These are phyloP conservation scores for Calypte anna DNA, from an alignment of 2,113 vertebrate species.

Conservation along the genomic window DNA sequence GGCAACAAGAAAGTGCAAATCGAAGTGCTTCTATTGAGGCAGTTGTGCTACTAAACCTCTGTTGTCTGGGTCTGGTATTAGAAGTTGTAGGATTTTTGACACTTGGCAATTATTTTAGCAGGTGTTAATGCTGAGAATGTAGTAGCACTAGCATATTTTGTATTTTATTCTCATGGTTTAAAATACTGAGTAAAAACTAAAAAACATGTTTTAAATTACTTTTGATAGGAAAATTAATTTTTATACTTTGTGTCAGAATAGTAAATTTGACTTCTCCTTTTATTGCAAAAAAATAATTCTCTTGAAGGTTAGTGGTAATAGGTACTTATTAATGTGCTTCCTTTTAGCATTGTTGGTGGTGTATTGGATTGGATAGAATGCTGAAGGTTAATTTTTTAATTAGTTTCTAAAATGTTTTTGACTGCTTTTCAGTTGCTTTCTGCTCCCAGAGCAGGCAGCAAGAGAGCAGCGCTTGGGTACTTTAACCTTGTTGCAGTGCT, in stretches of 20 bases:
- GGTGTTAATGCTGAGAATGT: neutral
- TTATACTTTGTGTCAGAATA: neutral
- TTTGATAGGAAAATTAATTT: neutral
- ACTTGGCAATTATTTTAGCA: neutral
- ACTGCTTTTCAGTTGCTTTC: neutral
- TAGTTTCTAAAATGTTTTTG: neutral
- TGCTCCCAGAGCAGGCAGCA: neutral
- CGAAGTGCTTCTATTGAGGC: neutral
- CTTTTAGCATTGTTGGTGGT: neutral
- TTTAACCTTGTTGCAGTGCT: neutral
- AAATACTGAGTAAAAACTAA: neutral
- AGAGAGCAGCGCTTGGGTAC: neutral
- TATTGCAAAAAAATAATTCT: neutral
- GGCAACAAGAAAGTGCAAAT: neutral
- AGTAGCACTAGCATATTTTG: neutral
- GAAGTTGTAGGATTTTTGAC: neutral
- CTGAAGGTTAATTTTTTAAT: neutral
- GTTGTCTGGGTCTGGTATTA: rapidly evolving
- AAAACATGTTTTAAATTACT: neutral
- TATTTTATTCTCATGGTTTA: neutral
- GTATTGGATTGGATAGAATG: neutral
- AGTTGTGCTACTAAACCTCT: neutral
- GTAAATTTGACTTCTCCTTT: neutral
- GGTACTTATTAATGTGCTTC: neutral
- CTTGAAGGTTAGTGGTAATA: neutral